Conservation (phyloP, 30 jellyfish, hydroid and myxozoan genomes). For the Aurelia aurita complex sp. Pacific region DNA sequence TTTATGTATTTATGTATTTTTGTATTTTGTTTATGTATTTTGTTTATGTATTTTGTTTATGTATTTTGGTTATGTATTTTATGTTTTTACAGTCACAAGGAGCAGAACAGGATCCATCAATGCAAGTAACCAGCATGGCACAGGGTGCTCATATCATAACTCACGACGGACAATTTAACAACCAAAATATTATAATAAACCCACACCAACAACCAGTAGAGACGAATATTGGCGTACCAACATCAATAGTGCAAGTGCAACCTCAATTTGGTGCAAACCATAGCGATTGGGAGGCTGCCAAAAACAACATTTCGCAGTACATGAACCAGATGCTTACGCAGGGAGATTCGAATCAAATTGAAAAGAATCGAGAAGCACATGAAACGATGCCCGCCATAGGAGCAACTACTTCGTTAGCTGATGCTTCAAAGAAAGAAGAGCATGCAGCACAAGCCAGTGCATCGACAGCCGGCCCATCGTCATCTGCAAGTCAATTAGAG, state of each 20-base stretch:
- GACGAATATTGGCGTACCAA: background rate
- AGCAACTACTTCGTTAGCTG: slow-evolving; percentile 2
- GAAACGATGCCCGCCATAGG: slow-evolving; percentile 16
- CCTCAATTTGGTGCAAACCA: slow-evolving; percentile 28
- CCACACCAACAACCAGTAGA: slow-evolving; percentile 6
- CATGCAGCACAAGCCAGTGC: background rate
- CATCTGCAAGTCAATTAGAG: background rate
- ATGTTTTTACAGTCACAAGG: too few relatives aligned
- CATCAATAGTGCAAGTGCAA: slow-evolving; percentile 26
- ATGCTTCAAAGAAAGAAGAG: background rate
- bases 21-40: too few relatives aligned
- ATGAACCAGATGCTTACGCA: slow-evolving; percentile 36
- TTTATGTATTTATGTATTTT: too few relatives aligned
- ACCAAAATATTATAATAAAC: background rate
- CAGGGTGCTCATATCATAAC: slow-evolving; percentile 10
- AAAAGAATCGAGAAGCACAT: slow-evolving; percentile 26
- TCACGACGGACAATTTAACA: slow-evolving; percentile 8
- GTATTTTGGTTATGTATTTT: too few relatives aligned
- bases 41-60: too few relatives aligned
- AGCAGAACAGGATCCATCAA: background rate
- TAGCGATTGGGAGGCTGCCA: slow-evolving; percentile 59
- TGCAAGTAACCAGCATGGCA: background rate
- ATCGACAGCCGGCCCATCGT: background rate
- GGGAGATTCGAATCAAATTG: slow-evolving; percentile 24
- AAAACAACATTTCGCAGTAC: slow-evolving; percentile 67